Evolutionary conservation across 2,113 vertebrate genomes (phyloP).

Genomic region (Saccopteryx bilineata): DNA sequence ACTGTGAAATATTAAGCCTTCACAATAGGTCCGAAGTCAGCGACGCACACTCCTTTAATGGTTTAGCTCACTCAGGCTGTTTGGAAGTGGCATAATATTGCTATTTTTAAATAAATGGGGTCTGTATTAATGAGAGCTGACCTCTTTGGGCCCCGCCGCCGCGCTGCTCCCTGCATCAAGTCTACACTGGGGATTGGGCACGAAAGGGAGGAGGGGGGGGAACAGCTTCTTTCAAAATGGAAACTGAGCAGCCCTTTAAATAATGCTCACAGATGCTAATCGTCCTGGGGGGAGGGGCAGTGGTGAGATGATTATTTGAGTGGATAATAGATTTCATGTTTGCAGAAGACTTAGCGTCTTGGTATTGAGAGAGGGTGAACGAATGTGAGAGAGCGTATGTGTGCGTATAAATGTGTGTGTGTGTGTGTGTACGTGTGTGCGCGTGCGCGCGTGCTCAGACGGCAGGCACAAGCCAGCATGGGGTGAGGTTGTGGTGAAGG

Average conservation of each 20-base stretch:
- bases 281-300: neutral
- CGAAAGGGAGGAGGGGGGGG: conserved; percentile 56
- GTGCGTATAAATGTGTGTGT: neutral
- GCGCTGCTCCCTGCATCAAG: neutral
- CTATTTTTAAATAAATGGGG: conserved; percentile 84
- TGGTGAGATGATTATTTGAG: conserved; percentile 44
- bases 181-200: conserved; percentile 57
- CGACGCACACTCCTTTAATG: conserved; percentile 77
- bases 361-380: conserved; percentile 29
- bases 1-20: conserved; percentile 79
- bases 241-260: conserved; percentile 64
- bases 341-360: conserved; percentile 60
- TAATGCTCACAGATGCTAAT: conserved; percentile 15
- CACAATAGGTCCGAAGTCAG: conserved; percentile 82
- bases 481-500: neutral
- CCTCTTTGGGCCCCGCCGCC: conserved; percentile 53
- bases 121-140: conserved; percentile 76
- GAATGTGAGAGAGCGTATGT: neutral
- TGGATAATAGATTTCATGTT: conserved; percentile 72
- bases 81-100: conserved; percentile 83
- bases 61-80: conserved; percentile 78
- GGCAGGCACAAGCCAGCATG: neutral
- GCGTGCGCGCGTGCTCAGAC: rapidly evolving
- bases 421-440: neutral
- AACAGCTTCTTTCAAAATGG: conserved; percentile 47